These are phyloP conservation scores for Pygoscelis antarcticus DNA, from an alignment of 2,113 vertebrate species.

Conservation along the genomic window DNA sequence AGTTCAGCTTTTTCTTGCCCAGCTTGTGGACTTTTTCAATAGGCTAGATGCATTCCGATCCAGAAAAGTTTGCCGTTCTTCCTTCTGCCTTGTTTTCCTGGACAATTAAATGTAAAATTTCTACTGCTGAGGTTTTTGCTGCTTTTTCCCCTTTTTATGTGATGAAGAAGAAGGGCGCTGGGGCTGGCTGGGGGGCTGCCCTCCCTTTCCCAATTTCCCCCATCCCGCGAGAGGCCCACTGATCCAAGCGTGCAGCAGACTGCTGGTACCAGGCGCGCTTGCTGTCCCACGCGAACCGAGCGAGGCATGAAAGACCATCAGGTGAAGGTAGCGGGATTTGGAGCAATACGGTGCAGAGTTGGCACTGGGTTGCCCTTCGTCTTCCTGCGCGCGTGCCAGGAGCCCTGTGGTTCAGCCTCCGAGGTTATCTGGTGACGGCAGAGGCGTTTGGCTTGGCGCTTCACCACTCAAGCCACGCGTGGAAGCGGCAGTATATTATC, in stretches of 20 bases:
- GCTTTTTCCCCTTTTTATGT: neutral
- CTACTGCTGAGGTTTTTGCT: neutral
- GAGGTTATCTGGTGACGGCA: neutral
- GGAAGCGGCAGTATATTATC: neutral
- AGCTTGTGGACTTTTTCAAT: neutral
- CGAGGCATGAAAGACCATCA: neutral
- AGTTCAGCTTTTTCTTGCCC: neutral
- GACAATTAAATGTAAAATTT: neutral
- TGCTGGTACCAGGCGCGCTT: neutral
- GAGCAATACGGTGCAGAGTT: neutral
- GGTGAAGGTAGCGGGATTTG: neutral
- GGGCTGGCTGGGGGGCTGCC: neutral
- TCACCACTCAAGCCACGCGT: accelerated
- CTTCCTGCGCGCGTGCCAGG: accelerated
- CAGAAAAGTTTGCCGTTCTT: neutral
- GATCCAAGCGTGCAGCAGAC: neutral
- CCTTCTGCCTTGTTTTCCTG: neutral
- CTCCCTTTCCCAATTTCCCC: neutral
- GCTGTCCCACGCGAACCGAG: neutral
- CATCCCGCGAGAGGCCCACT: accelerated
- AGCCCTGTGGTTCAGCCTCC: neutral
- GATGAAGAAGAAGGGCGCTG: neutral
- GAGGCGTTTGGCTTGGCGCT: neutral
- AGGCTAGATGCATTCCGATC: neutral
- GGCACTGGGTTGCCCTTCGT: neutral